phyloP scores from a whole-genome alignment of 2,888 invertebrate genomes.

The Cryptocheilus praepositus region DNA sequence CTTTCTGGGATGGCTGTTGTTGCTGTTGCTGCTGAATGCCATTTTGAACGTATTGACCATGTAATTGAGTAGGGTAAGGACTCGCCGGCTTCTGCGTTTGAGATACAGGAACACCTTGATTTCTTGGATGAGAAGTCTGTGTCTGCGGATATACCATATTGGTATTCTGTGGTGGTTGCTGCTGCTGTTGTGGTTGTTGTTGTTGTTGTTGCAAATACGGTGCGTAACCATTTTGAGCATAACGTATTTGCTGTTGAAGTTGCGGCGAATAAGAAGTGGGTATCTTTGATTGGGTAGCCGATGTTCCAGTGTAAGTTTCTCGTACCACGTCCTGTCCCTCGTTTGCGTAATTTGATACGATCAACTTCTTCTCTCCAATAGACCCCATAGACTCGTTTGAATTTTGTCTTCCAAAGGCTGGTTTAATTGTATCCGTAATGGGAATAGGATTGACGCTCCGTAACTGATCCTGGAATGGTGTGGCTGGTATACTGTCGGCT shows the following conservation, averaged over 20 bases:
- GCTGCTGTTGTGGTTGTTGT: constrained; percentile 6
- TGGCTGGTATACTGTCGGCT: constrained; percentile 69
- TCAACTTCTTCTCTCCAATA: constrained; percentile 59
- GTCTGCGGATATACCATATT: constrained; percentile 59
- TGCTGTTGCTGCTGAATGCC: constrained; percentile 54
- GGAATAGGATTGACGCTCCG: constrained; percentile 66
- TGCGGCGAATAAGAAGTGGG: constrained; percentile 62
- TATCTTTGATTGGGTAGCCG: constrained; percentile 44
- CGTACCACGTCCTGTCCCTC: constrained; percentile 60
- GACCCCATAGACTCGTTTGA: constrained; percentile 59
- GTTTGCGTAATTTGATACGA: constrained; percentile 33
- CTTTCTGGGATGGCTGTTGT: constrained; percentile 71
- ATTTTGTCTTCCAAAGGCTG: constrained; percentile 57
- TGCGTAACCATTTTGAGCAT: constrained; percentile 66
- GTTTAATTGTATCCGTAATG: constrained; percentile 52
- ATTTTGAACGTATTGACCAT: constrained; percentile 65
- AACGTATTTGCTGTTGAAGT: constrained; percentile 65
- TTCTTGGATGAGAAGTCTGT: constrained; percentile 64
- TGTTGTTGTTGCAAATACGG: constrained; percentile 49
- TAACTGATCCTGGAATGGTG: constrained; percentile 70
- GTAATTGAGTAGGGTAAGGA: constrained; percentile 66
- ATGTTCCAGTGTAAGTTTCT: constrained; percentile 52
- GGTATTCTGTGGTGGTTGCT: constrained; percentile 26
- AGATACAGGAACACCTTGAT: constrained; percentile 62
- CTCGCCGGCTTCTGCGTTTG: constrained; percentile 70